Conservation (phyloP, 2,797 vertebrate species). For the Oreochromis grahami region DNA sequence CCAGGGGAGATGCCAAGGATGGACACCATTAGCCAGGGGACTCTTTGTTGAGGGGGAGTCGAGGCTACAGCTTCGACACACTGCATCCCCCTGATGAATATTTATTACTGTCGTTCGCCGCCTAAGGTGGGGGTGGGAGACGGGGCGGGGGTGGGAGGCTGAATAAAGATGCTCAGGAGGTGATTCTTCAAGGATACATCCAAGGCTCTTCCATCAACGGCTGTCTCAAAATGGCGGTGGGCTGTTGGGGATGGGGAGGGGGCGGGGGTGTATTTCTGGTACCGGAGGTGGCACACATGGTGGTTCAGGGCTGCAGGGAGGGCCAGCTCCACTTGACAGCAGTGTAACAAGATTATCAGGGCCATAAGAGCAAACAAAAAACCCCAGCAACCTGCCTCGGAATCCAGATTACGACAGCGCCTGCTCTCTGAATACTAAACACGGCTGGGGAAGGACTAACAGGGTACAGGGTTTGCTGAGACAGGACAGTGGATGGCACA, state of each 20-base stretch:
- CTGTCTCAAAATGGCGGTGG: conserved; percentile 67
- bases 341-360: conserved; percentile 75
- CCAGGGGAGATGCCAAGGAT: conserved; percentile 58
- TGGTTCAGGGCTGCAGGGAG: conserved; percentile 62
- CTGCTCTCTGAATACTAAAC: conserved; percentile 70
- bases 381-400: conserved; percentile 63
- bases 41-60: conserved; percentile 64
- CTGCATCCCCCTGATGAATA: conserved; percentile 63
- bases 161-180: conserved; percentile 70
- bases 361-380: conserved; percentile 73
- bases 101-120: conserved; percentile 64
- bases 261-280: conserved; percentile 32
- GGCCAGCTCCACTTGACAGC: conserved; percentile 74
- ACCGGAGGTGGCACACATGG: conserved; percentile 57
- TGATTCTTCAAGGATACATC: conserved; percentile 74
- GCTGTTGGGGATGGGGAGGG: neutral
- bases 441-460: conserved; percentile 42
- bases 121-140: conserved; percentile 54
- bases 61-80: conserved; percentile 45
- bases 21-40: conserved; percentile 67
- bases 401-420: conserved; percentile 66
- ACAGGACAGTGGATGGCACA: conserved; percentile 42
- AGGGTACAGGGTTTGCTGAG: conserved; percentile 40
- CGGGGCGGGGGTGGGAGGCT: conserved; percentile 44
- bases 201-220: conserved; percentile 67